Conservation (phyloP, 2,113 vertebrate species). For the Hydrochoerus hydrochaeris region DNA sequence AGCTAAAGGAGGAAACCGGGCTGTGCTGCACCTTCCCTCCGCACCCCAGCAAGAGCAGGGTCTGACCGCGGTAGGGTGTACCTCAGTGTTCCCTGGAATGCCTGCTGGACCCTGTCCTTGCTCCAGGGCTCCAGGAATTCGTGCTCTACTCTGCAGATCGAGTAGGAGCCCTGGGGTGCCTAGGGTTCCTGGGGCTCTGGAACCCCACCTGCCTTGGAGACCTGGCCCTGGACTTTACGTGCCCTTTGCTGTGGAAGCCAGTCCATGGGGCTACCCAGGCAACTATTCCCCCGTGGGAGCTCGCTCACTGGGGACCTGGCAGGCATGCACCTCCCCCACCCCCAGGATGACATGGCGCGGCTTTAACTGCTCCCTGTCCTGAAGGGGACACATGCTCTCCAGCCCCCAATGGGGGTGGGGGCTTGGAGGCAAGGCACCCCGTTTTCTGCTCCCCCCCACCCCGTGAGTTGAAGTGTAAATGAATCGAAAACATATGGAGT, state of each 20-base stretch:
- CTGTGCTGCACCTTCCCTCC: background rate
- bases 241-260: background rate
- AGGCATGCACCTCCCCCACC: background rate
- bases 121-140: background rate
- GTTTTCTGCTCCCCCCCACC: slow-evolving; percentile 73
- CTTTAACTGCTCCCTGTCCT: slow-evolving; percentile 48
- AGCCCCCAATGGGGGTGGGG: slow-evolving; percentile 51
- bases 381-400: slow-evolving; percentile 75
- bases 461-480: slow-evolving; percentile 83
- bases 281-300: background rate
- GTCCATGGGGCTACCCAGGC: background rate
- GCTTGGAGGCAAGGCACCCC: slow-evolving; percentile 23
- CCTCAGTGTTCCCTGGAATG: background rate
- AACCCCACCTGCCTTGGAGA: slow-evolving; percentile 17
- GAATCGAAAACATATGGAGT: slow-evolving; percentile 82
- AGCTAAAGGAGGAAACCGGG: background rate
- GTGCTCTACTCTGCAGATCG: background rate
- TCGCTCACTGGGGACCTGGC: background rate
- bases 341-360: slow-evolving; percentile 17
- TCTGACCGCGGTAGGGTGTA: background rate
- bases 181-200: background rate
- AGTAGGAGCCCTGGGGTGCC: background rate
- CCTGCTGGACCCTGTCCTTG: background rate
- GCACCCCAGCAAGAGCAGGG: background rate
- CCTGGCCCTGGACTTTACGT: background rate